These are phyloP conservation scores for Chelonoidis abingdonii DNA, from an alignment of 2,113 vertebrate genomes.

Conservation along the genomic window DNA sequence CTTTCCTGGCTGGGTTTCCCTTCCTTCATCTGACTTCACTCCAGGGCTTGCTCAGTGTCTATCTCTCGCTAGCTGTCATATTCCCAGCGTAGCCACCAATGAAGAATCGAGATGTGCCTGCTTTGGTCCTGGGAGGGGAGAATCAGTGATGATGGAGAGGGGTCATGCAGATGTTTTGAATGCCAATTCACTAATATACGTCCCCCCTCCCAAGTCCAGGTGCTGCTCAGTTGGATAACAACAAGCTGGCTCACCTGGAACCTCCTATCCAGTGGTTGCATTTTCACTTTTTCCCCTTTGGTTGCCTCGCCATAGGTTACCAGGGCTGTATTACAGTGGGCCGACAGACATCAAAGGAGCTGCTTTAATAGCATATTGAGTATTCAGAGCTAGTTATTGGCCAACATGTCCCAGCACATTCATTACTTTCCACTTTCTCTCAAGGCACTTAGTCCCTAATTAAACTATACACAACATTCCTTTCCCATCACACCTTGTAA, in stretches of 20 bases:
- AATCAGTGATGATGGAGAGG: too few species aligned
- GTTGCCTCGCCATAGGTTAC: neutral
- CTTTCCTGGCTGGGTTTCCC: neutral
- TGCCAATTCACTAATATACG: neutral
- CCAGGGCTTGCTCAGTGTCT: neutral
- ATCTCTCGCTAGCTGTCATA: neutral
- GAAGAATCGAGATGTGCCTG: neutral
- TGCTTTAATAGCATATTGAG: constrained; percentile 17
- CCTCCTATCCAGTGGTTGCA: fast-evolving
- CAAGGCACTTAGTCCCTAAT: constrained; percentile 55
- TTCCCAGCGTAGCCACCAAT: neutral
- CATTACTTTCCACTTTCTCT: constrained; percentile 5
- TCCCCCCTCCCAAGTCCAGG: neutral
- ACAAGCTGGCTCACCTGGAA: neutral
- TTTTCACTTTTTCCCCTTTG: fast-evolving
- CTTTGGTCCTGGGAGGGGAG: neutral
- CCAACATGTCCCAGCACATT: neutral
- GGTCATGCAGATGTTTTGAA: neutral
- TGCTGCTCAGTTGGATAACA: neutral
- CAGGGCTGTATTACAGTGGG: neutral
- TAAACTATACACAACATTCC: constrained; percentile 61
- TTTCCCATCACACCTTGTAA: constrained; percentile 67
- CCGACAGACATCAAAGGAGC: constrained; percentile 60
- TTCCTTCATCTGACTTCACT: neutral
- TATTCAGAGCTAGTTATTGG: neutral